Conservation (phyloP, 2,888 invertebrate genomes). For the Aphodius sticticus region DNA sequence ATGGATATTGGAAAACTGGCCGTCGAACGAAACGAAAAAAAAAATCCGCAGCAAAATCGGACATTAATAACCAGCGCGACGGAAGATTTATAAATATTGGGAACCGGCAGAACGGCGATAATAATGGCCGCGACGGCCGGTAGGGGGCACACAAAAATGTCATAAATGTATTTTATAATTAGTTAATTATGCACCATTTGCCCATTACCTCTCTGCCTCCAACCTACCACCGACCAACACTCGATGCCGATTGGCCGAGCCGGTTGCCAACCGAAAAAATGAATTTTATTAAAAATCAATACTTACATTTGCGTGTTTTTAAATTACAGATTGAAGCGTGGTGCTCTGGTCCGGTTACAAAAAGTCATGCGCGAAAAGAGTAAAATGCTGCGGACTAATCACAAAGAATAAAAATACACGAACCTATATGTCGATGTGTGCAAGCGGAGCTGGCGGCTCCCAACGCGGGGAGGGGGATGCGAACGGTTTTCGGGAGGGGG, state of each 20-base stretch:
- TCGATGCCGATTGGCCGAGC: conserved; percentile 59
- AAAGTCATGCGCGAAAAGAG: conserved; percentile 62
- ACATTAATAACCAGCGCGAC: conserved; percentile 27
- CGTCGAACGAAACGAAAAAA: conserved; percentile 24
- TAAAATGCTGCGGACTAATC: conserved; percentile 61
- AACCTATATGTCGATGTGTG: conserved; percentile 41
- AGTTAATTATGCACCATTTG: conserved; percentile 60
- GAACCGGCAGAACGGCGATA: conserved; percentile 31
- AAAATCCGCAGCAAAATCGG: conserved; percentile 22
- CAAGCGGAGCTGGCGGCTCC: conserved; percentile 33
- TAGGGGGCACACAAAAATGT: conserved; percentile 34
- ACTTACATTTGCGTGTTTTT: conserved; percentile 61
- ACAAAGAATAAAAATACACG: conserved; percentile 61
- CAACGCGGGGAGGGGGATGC: conserved; percentile 36
- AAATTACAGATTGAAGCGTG: conserved; percentile 60
- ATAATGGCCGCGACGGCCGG: conserved; percentile 32
- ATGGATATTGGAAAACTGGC: conserved; percentile 8
- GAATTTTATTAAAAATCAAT: conserved; percentile 63
- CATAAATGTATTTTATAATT: conserved; percentile 60
- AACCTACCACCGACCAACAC: conserved; percentile 43
- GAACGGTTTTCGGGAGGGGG: conserved; percentile 32
- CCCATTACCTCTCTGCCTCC: conserved; percentile 51
- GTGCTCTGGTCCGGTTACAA: conserved; percentile 53
- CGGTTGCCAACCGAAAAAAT: conserved; percentile 61
- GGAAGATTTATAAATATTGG: conserved; percentile 40